Percentiles rank a stretch among this genome's conserved stretches.
Conservation (phyloP, 2,113 vertebrate species). For the Eretmodus cyanostictus region DNA sequence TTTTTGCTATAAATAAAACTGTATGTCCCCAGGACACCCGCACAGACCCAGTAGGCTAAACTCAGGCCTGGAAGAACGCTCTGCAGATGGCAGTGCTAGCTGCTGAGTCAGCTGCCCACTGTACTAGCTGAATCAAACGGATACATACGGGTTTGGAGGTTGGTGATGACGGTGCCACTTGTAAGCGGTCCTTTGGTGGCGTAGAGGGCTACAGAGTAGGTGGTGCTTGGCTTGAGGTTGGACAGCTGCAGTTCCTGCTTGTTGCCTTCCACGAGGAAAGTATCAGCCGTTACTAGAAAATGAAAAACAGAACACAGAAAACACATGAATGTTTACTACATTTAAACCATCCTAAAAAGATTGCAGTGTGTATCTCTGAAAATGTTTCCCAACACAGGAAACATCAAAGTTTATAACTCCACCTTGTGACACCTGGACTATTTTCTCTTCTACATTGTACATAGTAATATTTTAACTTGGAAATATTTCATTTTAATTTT, state of each 20-base stretch:
- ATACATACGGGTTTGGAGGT: slow-evolving; percentile 87
- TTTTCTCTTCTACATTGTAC: neutral
- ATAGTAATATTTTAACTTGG: neutral
- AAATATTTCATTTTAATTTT: neutral
- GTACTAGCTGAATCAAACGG: neutral
- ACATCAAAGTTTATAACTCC: neutral
- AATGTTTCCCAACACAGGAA: neutral
- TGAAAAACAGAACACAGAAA: neutral
- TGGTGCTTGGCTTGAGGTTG: slow-evolving; percentile 82
- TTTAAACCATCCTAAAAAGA: neutral
- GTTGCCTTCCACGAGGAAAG: slow-evolving; percentile 85
- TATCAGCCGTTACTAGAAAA: slow-evolving; percentile 82
- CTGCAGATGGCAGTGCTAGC: neutral
- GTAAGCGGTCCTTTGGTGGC: slow-evolving; percentile 86
- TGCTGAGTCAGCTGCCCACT: neutral
- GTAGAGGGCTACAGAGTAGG: slow-evolving; percentile 83
- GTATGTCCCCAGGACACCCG: neutral
- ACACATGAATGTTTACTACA: neutral
- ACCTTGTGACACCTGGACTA: neutral
- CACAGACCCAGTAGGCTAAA: neutral
- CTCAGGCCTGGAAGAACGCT: neutral
- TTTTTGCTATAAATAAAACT: neutral
- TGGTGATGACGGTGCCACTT: slow-evolving; percentile 83
- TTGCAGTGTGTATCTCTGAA: neutral
- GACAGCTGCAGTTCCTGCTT: slow-evolving; percentile 84